A percentile compares a stretch with the other conserved stretches of the same genome.
Evolutionary conservation across 2,888 invertebrate genomes (phyloP).

Genomic region (Pheosia gnoma): DNA sequence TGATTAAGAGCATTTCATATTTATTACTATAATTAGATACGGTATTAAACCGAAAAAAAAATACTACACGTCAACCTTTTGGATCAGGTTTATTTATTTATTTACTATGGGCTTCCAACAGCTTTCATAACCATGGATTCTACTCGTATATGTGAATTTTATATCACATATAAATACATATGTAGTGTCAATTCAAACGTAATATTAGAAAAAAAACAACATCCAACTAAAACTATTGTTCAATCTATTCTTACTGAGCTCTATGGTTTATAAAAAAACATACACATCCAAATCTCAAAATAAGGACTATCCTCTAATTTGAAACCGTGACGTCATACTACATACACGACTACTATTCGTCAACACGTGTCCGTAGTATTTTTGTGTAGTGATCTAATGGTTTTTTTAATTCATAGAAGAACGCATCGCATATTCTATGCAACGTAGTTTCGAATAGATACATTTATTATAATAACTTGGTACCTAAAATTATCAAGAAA

Average conservation of each 20-base stretch:
- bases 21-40: neutral
- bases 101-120: no score
- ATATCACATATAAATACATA: no score
- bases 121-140: no score
- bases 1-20: neutral
- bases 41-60: neutral
- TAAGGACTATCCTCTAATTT: conserved; percentile 48
- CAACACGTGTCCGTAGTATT: conserved; percentile 33
- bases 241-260: conserved; percentile 8
- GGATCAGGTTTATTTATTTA: neutral
- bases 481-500: neutral
- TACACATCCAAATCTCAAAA: conserved; percentile 45
- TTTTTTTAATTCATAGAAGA: conserved; percentile 29
- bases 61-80: neutral
- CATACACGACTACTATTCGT: conserved; percentile 18
- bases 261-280: conserved; percentile 33
- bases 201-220: neutral
- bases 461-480: conserved; percentile 5
- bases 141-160: no score
- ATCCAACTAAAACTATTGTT: neutral
- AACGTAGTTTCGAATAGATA: neutral
- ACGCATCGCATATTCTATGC: neutral
- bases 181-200: neutral
- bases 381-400: conserved; percentile 37
- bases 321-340: conserved; percentile 53